Percentiles rank a stretch among this genome's conserved stretches.
phyloP scores from a whole-genome alignment of 2,797 vertebrate genomes.

The Schizopygopsis pylzovi region DNA sequence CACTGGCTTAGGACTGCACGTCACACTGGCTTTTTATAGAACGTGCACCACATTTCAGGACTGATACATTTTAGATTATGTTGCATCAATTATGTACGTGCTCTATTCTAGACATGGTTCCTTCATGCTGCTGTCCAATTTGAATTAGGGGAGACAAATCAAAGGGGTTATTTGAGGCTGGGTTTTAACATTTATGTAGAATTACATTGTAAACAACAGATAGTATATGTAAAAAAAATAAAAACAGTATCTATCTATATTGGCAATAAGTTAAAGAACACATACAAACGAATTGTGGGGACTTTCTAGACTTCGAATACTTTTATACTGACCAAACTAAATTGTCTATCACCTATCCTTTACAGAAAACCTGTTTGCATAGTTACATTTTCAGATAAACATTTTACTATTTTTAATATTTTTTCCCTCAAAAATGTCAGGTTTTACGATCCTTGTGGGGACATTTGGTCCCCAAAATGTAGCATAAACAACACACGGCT shows the following conservation, averaged over 20 bases:
- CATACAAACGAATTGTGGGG: too few relatives aligned
- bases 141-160: slow-evolving; percentile 33
- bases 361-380: too few relatives aligned
- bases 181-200: not conserved
- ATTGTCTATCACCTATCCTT: too few relatives aligned
- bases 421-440: not conserved
- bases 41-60: slow-evolving; percentile 37
- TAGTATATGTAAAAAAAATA: not conserved
- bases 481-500: not conserved
- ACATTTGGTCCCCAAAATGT: too few relatives aligned
- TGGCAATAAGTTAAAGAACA: not conserved
- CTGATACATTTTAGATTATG: slow-evolving; percentile 56
- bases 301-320: too few relatives aligned
- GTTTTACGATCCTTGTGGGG: not conserved
- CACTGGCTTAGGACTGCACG: slow-evolving; percentile 29
- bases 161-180: slow-evolving; percentile 2
- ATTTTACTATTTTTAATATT: too few relatives aligned
- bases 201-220: not conserved
- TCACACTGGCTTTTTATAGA: slow-evolving; percentile 48
- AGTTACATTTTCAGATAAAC: too few relatives aligned
- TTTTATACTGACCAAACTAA: too few relatives aligned
- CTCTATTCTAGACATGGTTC: slow-evolving; percentile 47
- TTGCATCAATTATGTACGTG: slow-evolving; percentile 56
- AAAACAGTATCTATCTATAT: not conserved
- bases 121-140: slow-evolving; percentile 15